A percentile compares a stretch with the other conserved stretches of the same genome.
Evolutionary conservation across 1,140 invertebrate genomes (phyloP).

Genomic region (Hypsibius dujardini): DNA sequence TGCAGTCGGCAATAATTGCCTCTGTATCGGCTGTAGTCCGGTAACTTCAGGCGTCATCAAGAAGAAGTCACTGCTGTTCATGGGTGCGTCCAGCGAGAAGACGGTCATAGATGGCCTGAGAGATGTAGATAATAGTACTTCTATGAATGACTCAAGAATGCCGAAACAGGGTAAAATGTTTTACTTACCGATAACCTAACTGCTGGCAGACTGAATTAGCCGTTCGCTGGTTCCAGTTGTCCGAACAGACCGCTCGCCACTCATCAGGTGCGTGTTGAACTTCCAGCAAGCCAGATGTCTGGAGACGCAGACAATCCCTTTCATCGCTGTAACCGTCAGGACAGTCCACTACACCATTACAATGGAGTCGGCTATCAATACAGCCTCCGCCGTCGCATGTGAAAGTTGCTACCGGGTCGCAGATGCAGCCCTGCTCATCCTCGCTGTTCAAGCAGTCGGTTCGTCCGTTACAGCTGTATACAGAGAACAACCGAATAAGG

Average conservation of each 20-base stretch:
- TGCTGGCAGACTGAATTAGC: neutral
- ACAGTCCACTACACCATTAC: slow-evolving; percentile 5
- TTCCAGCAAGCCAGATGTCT: neutral
- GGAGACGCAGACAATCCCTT: neutral
- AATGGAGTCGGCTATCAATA: neutral
- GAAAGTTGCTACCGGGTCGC: neutral
- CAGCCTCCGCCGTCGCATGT: neutral
- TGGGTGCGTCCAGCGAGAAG: neutral
- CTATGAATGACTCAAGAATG: no score
- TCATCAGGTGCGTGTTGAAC: neutral
- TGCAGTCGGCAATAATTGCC: neutral
- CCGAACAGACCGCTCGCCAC: neutral
- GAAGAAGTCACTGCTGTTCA: neutral
- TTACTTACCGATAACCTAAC: neutral
- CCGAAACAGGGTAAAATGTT: neutral
- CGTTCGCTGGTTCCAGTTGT: neutral
- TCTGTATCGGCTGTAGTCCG: neutral
- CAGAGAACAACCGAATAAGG: no score
- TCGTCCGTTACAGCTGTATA: neutral
- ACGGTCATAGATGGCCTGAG: neutral
- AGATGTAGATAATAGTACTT: neutral
- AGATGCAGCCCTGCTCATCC: neutral
- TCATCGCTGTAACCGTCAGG: slow-evolving; percentile 14
- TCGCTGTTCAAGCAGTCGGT: slow-evolving; percentile 3
- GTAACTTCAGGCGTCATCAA: neutral